Evolutionary conservation across 2,888 invertebrate species (phyloP), one percentile per base, ranked within the genome.

Genomic region (Zaprionus obscuricornis): DNA sequence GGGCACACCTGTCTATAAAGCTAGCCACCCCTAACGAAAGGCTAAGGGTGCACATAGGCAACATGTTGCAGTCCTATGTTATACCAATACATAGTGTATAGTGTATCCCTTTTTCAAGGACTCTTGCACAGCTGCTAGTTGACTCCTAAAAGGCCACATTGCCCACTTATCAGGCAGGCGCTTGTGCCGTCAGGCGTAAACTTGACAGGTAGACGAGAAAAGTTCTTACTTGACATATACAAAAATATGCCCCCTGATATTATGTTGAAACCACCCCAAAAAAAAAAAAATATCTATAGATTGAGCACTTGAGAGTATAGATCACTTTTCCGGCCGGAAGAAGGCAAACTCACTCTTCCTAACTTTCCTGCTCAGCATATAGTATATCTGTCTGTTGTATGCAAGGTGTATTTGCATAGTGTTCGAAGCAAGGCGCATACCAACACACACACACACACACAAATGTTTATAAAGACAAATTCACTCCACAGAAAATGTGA

Each of bases 371-470:
- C n/a, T n/a, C n/a, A n/a, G n/a, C n/a, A n/a, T n/a, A n/a, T n/a
- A n/a, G n/a, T n/a, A n/a, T n/a, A n/a, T n/a, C n/a, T n/a, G n/a
- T n/a, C n/a, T 43, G 33, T 42, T 37, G 39, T 40, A 52, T 51
- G 78, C 78, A 79, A 79, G 83, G 78, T 79, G 78, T 83, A 83
- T 79, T 79, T 79, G 76, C 58, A 79, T 58, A 79, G 83, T 62
- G 60, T n/a, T n/a, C 51, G 51, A 47, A 31, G 14, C 26, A 47
- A 50, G 34, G 50, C 56, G 17, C 54, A 67, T 66, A 29, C 55
- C 66, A 10, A 29, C 42, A 55, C 59, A 51, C 45, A 50, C 45
- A 56, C 42, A 52, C 37, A 46, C 26, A 20, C 18, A 39, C 24
- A 24, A 10, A 24, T 4, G 14, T 33, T 8, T 7, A 29, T 8